A percentile compares a stretch with the other conserved stretches of the same genome.
These are phyloP conservation scores for Chamaetylas fuelleborni DNA, from an alignment of 2,113 vertebrate genomes.

Conservation along the genomic window DNA sequence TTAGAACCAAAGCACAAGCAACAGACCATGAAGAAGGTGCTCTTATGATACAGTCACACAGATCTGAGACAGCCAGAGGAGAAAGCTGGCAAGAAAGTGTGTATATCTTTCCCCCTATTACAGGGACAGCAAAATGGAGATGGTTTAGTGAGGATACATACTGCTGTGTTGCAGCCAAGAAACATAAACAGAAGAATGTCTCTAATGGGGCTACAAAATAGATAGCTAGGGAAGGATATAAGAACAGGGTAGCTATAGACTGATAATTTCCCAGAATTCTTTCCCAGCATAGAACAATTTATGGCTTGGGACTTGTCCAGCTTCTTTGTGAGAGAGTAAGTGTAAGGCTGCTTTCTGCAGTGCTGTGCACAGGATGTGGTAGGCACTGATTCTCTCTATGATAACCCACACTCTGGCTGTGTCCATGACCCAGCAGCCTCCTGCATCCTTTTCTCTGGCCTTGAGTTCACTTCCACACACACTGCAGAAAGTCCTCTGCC, in stretches of 20 bases:
- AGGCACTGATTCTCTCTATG: neutral
- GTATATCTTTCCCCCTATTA: neutral
- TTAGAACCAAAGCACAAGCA: neutral
- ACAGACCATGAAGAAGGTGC: slow-evolving; percentile 22
- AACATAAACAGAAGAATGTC: slow-evolving; percentile 35
- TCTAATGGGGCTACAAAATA: slow-evolving; percentile 6
- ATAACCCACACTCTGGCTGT: neutral
- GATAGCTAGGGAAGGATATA: neutral
- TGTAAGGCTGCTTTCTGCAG: neutral
- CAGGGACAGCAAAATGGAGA: neutral
- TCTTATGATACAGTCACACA: neutral
- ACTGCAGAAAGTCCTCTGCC: neutral
- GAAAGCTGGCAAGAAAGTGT: neutral
- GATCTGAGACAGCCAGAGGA: neutral
- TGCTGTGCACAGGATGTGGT: neutral
- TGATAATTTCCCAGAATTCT: neutral
- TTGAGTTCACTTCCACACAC: neutral
- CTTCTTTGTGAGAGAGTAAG: neutral
- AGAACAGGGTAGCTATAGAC: neutral
- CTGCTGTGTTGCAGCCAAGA: neutral
- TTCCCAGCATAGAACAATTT: neutral
- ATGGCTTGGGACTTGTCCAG: neutral
- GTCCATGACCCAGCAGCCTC: neutral
- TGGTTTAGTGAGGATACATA: slow-evolving; percentile 33
- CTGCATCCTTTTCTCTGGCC: neutral